A percentile compares a stretch with the other conserved stretches of the same genome.
Evolutionary conservation across 2,113 vertebrate species (phyloP).

Genomic region (Pseudorhombus dupliciocellatus): DNA sequence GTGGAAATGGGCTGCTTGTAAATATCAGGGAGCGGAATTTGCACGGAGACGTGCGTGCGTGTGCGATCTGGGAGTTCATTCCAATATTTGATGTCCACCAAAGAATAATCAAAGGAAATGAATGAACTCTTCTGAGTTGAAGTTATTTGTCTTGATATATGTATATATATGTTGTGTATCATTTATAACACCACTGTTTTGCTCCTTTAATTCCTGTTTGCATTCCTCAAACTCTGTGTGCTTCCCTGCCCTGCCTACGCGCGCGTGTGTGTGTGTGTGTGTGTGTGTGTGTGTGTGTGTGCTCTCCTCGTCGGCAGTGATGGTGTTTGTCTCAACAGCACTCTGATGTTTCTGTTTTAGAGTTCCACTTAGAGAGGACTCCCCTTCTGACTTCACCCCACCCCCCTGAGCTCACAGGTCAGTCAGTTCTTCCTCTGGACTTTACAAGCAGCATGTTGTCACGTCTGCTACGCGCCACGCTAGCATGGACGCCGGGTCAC

Average conservation of each 20-base stretch:
- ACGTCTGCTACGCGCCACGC: slow-evolving; percentile 43
- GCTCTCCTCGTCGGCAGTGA: slow-evolving; percentile 20
- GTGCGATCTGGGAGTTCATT: slow-evolving; percentile 9
- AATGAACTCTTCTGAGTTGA: slow-evolving; percentile 8
- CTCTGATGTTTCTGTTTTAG: slow-evolving; percentile 94
- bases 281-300: slow-evolving; percentile 41
- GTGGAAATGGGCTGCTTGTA: slow-evolving; percentile 79
- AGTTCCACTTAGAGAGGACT: slow-evolving; percentile 99
- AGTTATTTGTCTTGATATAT: neutral
- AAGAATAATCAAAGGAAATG: neutral
- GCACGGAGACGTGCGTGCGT: slow-evolving; percentile 29
- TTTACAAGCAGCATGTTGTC: slow-evolving; percentile 83
- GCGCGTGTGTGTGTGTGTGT: slow-evolving; percentile 40
- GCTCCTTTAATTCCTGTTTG: slow-evolving; percentile 35
- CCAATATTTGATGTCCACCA: slow-evolving; percentile 4
- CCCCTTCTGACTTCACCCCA: slow-evolving; percentile 99
- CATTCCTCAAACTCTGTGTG: slow-evolving; percentile 38
- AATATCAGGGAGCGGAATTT: slow-evolving; percentile 74
- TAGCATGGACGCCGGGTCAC: slow-evolving; percentile 27
- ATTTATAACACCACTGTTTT: slow-evolving; percentile 32
- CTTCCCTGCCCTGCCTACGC: slow-evolving; percentile 36
- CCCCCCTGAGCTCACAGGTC: slow-evolving; percentile 99
- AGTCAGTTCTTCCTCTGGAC: slow-evolving; percentile 90
- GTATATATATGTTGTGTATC: slow-evolving; percentile 23
- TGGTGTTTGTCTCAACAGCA: slow-evolving; percentile 76